A percentile compares a stretch with the other conserved stretches of the same genome.
phyloP scores from a whole-genome alignment of 2,888 invertebrate genomes.

The Mimumesa dahlbomi region DNA sequence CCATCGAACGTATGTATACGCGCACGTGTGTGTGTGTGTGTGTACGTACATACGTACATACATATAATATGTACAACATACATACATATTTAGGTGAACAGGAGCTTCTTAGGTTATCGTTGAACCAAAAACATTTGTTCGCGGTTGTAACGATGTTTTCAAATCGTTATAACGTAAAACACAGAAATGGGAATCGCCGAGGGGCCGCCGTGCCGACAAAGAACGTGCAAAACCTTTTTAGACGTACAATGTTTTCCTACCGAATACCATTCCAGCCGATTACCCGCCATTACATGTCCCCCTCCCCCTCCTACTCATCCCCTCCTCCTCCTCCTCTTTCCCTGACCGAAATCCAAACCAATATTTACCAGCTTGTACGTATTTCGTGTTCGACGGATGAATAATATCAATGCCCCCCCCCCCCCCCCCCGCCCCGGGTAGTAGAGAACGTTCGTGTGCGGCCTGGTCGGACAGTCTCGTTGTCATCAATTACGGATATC shows the following conservation, averaged over 20 bases:
- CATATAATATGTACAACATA: no score
- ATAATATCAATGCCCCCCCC: conserved; percentile 42
- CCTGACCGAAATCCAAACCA: conserved; percentile 9
- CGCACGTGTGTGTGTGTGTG: no score
- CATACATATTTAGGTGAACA: no score
- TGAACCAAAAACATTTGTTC: no score
- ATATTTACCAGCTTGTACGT: conserved; percentile 23
- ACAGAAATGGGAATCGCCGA: background rate
- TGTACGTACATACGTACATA: no score
- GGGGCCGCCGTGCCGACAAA: background rate
- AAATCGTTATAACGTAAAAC: no score
- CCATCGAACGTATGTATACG: no score
- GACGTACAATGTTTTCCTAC: conserved; percentile 10
- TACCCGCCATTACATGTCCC: conserved; percentile 33
- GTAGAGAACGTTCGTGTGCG: conserved; percentile 21
- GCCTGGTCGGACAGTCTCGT: conserved; percentile 40
- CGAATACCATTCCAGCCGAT: conserved; percentile 47
- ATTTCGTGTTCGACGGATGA: conserved; percentile 30
- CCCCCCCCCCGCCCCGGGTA: no score
- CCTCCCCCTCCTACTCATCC: no score
- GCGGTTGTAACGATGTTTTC: no score
- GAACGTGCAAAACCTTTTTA: conserved; percentile 24
- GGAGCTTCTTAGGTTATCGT: no score
- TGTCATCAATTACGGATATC: conserved; percentile 65
- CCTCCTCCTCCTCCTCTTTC: no score